Conservation (phyloP, 2,888 invertebrate genomes). For the Cetonia aurata region DNA sequence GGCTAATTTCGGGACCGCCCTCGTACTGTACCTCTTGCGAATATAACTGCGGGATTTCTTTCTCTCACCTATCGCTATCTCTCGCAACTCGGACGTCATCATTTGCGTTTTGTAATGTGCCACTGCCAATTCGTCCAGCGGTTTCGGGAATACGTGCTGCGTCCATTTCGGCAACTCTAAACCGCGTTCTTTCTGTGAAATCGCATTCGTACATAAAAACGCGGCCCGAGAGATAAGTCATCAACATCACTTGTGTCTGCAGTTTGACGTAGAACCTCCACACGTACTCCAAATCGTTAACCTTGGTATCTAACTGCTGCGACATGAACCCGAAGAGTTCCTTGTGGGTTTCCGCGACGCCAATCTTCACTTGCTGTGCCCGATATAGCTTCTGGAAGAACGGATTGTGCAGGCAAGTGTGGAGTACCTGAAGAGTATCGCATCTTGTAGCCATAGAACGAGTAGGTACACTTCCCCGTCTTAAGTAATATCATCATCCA, state of each 20-base stretch:
- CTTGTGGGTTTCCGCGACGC: slow-evolving; percentile 5
- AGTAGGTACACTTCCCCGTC: too few species aligned
- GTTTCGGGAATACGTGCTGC: slow-evolving; percentile 25
- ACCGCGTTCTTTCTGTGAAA: slow-evolving; percentile 25
- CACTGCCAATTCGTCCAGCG: slow-evolving; percentile 21
- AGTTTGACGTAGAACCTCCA: slow-evolving; percentile 14
- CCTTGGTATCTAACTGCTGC: not conserved
- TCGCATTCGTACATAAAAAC: not conserved
- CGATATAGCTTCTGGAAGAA: not conserved
- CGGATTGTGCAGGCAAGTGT: not conserved
- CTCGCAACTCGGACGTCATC: not conserved
- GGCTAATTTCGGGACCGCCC: too few species aligned
- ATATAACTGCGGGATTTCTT: too few species aligned
- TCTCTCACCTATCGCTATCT: not conserved
- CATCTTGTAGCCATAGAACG: too few species aligned
- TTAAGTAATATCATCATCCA: too few species aligned
- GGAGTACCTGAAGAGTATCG: not conserved
- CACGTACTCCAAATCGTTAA: not conserved
- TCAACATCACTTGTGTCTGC: not conserved
- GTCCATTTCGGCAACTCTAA: slow-evolving; percentile 42
- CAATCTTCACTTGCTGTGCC: not conserved
- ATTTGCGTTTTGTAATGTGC: not conserved
- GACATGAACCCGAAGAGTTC: not conserved
- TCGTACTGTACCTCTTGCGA: too few species aligned
- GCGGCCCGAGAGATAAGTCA: not conserved